These are phyloP conservation scores for Branchipolynoe longqiensis DNA, from an alignment of 2,888 invertebrate genomes.

Conservation along the genomic window DNA sequence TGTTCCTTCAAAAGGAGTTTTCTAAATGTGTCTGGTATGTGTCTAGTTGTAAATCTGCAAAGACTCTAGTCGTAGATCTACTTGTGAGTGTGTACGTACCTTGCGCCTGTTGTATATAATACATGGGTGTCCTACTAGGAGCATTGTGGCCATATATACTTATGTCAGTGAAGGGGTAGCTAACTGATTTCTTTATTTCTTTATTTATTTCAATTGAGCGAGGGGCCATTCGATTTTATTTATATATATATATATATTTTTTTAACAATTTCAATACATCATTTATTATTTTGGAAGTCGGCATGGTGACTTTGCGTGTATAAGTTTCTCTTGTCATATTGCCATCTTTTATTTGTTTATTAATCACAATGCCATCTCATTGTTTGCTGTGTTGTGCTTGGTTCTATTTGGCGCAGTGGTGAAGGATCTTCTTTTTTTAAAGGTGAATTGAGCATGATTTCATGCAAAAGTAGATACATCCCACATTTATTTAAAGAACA, in stretches of 20 bases:
- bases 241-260: not conserved
- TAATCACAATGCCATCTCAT: too few species aligned
- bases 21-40: constrained; percentile 29
- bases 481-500: too few species aligned
- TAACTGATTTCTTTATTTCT: not conserved
- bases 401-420: too few species aligned
- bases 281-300: too few species aligned
- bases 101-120: constrained; percentile 12
- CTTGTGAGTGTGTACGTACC: not conserved
- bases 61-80: constrained; percentile 1
- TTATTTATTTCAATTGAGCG: not conserved
- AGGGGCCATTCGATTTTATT: not conserved
- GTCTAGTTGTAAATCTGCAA: too few species aligned
- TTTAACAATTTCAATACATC: too few species aligned
- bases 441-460: too few species aligned
- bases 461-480: too few species aligned
- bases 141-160: not conserved
- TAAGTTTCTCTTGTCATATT: too few species aligned
- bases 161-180: not conserved
- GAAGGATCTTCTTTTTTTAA: too few species aligned
- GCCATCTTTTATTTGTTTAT: not conserved
- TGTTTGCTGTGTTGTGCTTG: too few species aligned
- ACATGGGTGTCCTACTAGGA: constrained; percentile 3
- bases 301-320: too few species aligned
- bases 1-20: constrained; percentile 26